Evolutionary conservation across 2,113 vertebrate genomes (phyloP), one percentile per base, ranked within the genome.

Genomic region (Patagioenas fasciata): DNA sequence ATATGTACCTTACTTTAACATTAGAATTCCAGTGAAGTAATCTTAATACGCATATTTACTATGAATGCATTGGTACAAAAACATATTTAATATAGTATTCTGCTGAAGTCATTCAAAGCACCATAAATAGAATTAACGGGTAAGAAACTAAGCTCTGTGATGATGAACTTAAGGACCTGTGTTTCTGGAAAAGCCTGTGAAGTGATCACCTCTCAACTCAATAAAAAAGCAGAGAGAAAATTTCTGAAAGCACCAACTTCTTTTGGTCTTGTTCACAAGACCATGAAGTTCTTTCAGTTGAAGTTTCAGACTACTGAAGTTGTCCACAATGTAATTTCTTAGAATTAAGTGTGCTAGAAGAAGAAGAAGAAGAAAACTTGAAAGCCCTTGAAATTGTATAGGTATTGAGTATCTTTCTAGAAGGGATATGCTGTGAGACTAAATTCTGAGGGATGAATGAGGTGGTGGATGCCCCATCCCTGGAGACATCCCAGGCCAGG

Each of bases 51-150:
- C n/a, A 14, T 23, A 47, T 28, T 56, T 32, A 23, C 34, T 42
- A 29, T 13, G 36, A 51, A 34, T 11, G 53, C 44, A 42, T 5
- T 16, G 47, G 31, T 51, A 20, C 36, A 17, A 10, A 19, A 13
- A 34, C 10, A 6, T 25, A 20, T 14, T 53, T 16, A 31, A 34
- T 13, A 17, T 0, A 53, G 21, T 1, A 7, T 54, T 8, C 47
- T 51, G 42, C 44, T 51, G 44, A 44, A 44, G 42, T 44, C 42
- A 44, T 44, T 44, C 42, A 58, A 23, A 54, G 56, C 48, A 28
- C 12, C 19, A 28, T 7, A 23, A 14, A 28, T 38, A 73, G 40
- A 40, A 19, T 29, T 15, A 40, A 11, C 31, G 17, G 64, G 36
- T 8, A 42, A 44, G 44, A 19, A 34, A 19, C 11, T 3, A 7